These are phyloP conservation scores for Meandrusa payeni DNA, from an alignment of 2,888 invertebrate species.

Conservation along the genomic window DNA sequence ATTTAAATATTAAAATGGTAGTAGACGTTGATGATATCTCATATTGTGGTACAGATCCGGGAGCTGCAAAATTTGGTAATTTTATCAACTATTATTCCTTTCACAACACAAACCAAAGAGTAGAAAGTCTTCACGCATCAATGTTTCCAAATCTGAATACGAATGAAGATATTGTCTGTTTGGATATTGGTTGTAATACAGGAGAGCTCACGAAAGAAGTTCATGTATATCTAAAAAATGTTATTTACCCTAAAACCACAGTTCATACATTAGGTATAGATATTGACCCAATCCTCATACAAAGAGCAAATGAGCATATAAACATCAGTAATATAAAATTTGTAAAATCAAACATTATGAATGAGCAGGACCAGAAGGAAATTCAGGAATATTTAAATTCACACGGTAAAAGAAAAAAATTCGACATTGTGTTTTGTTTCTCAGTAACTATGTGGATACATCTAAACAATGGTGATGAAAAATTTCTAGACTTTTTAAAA, in stretches of 20 bases:
- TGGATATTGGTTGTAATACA: constrained; percentile 90
- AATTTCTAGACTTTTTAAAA: constrained; percentile 82
- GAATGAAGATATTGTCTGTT: constrained; percentile 61
- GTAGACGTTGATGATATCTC: constrained; percentile 41
- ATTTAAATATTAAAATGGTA: no score
- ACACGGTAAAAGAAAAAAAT: constrained; percentile 63
- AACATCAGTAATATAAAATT: constrained; percentile 71
- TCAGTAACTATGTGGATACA: constrained; percentile 96
- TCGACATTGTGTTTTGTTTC: constrained; percentile 88
- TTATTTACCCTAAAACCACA: constrained; percentile 49
- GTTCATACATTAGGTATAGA: constrained; percentile 85
- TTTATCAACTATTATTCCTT: constrained; percentile 94
- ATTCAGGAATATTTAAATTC: constrained; percentile 71
- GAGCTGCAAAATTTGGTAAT: constrained; percentile 89
- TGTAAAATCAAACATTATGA: constrained; percentile 82
- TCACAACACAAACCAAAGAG: constrained; percentile 85
- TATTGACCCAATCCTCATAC: constrained; percentile 85
- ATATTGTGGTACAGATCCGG: constrained; percentile 84
- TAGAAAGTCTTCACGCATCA: constrained; percentile 74
- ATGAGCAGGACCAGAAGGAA: constrained; percentile 42
- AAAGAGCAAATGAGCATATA: constrained; percentile 82
- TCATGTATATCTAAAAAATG: constrained; percentile 67
- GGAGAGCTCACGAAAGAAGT: constrained; percentile 86
- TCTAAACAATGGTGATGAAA: constrained; percentile 89
- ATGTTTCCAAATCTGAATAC: constrained; percentile 52